Evolutionary conservation across 2,888 invertebrate species (phyloP).

Genomic region (Nesidiocoris tenuis): DNA sequence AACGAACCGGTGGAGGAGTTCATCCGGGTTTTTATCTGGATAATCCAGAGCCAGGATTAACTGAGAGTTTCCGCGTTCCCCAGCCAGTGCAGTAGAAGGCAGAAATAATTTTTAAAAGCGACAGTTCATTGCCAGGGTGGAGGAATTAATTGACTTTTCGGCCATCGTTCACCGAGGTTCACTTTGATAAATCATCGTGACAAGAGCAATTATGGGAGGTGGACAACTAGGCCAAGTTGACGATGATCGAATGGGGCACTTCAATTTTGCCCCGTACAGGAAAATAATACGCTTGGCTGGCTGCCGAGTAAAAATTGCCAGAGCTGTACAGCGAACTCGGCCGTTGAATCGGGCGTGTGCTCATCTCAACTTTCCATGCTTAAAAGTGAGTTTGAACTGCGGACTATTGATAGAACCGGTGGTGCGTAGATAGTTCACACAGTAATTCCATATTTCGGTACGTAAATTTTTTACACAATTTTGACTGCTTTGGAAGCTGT

Average conservation of each 20-base stretch:
- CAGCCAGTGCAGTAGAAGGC: not conserved
- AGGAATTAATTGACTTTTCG: not conserved
- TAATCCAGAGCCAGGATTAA: not conserved
- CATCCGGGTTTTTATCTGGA: not conserved
- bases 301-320: too few species aligned
- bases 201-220: not conserved
- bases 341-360: too few species aligned
- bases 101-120: not conserved
- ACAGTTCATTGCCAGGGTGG: not conserved
- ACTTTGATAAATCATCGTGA: not conserved
- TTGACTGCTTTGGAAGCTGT: too few species aligned
- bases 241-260: not conserved
- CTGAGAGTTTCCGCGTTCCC: not conserved
- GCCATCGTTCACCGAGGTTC: not conserved
- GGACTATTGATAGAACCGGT: too few species aligned
- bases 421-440: too few species aligned
- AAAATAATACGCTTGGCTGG: not conserved
- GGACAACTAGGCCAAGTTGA: not conserved
- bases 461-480: too few species aligned
- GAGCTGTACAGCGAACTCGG: too few species aligned
- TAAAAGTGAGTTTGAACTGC: too few species aligned
- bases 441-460: too few species aligned
- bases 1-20: not conserved
- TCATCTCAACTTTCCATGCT: too few species aligned
- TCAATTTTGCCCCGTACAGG: not conserved